A percentile compares a stretch with the other conserved stretches of the same genome.
Evolutionary conservation across 1,140 invertebrate species (phyloP).

Genomic region (Zaprionus ghesquierei): DNA sequence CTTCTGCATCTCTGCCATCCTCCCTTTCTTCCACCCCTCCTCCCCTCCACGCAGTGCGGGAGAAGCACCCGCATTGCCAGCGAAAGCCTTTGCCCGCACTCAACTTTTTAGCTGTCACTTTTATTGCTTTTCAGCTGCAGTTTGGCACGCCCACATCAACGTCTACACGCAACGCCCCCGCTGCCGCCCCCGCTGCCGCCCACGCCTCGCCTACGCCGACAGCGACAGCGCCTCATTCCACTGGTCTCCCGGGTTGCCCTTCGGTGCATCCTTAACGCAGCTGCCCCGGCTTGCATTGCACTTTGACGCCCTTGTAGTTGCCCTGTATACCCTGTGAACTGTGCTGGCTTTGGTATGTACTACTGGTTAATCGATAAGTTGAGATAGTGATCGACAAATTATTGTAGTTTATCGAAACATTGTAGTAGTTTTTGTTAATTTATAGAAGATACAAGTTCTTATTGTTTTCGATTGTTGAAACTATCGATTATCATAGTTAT

Average conservation of each 20-base stretch:
- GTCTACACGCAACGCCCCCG: not conserved
- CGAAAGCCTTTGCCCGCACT: slow-evolving; percentile 36
- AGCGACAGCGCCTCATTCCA: too few relatives aligned
- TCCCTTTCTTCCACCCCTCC: not conserved
- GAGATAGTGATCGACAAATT: too few relatives aligned
- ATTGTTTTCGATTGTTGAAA: too few relatives aligned
- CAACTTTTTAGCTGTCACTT: slow-evolving; percentile 57
- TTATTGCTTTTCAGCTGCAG: slow-evolving; percentile 49
- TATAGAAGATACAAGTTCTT: too few relatives aligned
- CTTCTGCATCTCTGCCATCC: too few relatives aligned
- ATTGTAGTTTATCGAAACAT: too few relatives aligned
- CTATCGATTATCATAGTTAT: too few relatives aligned
- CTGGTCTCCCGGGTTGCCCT: not conserved
- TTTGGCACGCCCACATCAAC: slow-evolving; percentile 15
- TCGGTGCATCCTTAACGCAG: slow-evolving; percentile 25
- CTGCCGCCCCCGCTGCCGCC: not conserved
- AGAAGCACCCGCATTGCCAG: not conserved
- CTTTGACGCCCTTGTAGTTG: slow-evolving; percentile 70
- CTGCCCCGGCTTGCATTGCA: slow-evolving; percentile 71
- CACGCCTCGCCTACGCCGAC: not conserved
- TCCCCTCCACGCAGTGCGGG: not conserved
- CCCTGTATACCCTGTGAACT: slow-evolving; percentile 13
- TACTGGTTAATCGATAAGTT: not conserved
- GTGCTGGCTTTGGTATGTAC: not conserved
- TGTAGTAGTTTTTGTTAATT: too few relatives aligned